Percentiles rank a stretch among this genome's conserved stretches.
Conservation (phyloP, 30 jellyfish, hydroid and myxozoan genomes). For the Mastigias papua region DNA sequence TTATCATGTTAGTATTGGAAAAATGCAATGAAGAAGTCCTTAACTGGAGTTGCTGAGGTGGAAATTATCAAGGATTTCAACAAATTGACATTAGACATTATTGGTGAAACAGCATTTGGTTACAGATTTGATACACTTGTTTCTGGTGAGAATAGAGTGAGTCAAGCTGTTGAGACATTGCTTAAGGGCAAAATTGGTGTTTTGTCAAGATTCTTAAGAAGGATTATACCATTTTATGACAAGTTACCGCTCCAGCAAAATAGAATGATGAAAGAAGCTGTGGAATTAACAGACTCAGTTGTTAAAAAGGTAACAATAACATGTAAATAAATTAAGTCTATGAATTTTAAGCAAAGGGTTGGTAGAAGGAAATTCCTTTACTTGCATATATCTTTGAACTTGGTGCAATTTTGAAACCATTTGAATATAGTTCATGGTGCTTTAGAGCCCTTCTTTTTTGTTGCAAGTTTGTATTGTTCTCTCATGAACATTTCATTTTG, state of each 20-base stretch:
- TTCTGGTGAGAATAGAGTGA: constrained; percentile 52
- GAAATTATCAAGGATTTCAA: constrained; percentile 35
- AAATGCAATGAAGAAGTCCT: constrained; percentile 10
- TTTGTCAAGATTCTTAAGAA: constrained; percentile 23
- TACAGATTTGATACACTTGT: constrained; percentile 39
- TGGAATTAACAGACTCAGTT: constrained; percentile 3
- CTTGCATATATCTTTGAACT: too few relatives aligned
- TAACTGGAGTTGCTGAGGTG: constrained; percentile 51
- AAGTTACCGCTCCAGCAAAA: constrained; percentile 9
- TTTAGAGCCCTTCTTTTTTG: too few relatives aligned
- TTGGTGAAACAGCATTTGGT: constrained; percentile 77
- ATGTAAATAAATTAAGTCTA: too few relatives aligned
- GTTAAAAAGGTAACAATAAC: constrained; percentile 59
- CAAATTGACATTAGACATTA: constrained; percentile 44
- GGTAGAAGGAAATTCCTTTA: too few relatives aligned
- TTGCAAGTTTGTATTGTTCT: too few relatives aligned
- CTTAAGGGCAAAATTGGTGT: constrained; percentile 28
- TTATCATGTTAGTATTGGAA: constrained; percentile 40
- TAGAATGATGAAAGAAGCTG: constrained; percentile 18
- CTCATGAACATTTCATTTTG: too few relatives aligned
- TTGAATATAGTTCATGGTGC: too few relatives aligned
- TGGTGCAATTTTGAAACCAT: too few relatives aligned
- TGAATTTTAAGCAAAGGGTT: too few relatives aligned
- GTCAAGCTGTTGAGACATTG: constrained; percentile 49
- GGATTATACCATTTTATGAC: constrained; percentile 68